Percentiles rank a stretch among this genome's conserved stretches.
These are phyloP conservation scores for Illadopsis cleaveri DNA, from an alignment of 2,113 vertebrate genomes.

Conservation along the genomic window DNA sequence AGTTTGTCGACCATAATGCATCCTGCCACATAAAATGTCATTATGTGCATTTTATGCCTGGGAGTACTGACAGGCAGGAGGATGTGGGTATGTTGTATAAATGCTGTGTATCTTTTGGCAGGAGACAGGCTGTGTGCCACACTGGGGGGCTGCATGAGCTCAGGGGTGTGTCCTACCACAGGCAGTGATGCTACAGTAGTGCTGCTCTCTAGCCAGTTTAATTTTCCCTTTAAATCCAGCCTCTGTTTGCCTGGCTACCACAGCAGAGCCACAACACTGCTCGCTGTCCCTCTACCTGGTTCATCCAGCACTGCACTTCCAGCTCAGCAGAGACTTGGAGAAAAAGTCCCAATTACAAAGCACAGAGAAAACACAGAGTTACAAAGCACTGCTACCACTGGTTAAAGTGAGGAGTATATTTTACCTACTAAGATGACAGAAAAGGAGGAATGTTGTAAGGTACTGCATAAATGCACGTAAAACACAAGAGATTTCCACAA, in stretches of 20 bases:
- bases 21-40: background rate
- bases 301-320: background rate
- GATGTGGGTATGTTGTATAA: background rate
- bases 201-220: background rate
- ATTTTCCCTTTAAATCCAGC: background rate
- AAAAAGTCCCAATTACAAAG: background rate
- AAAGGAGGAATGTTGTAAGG: background rate
- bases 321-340: background rate
- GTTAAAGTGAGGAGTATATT: background rate
- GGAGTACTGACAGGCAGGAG: background rate
- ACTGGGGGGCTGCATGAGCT: rapidly evolving
- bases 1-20: background rate
- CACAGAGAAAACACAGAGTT: background rate
- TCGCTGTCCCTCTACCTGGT: background rate
- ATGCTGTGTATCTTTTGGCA: background rate
- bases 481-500: background rate
- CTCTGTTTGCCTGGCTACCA: background rate
- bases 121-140: rapidly evolving
- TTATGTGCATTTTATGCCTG: background rate
- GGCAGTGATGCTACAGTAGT: rapidly evolving
- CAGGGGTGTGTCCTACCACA: rapidly evolving
- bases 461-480: background rate
- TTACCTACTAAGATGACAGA: background rate
- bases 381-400: background rate
- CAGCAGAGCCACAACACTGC: background rate